Conservation (phyloP, 2,888 invertebrate genomes). For the Xanthia togata region DNA sequence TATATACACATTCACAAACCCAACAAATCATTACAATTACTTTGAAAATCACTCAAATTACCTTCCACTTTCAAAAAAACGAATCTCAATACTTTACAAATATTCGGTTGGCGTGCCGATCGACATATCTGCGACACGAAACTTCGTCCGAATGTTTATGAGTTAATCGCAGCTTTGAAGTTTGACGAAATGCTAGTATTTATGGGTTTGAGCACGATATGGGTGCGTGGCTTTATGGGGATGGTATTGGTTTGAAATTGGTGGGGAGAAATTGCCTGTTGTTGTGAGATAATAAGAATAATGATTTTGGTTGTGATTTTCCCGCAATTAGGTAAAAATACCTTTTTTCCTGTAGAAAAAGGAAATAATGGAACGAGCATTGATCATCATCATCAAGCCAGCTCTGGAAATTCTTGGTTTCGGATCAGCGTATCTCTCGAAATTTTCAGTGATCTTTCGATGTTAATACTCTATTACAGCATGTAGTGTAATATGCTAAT, state of each 20-base stretch:
- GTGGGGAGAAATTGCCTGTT: constrained; percentile 26
- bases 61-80: constrained; percentile 7
- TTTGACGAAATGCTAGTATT: constrained; percentile 86
- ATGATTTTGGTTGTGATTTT: constrained; percentile 2
- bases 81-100: constrained; percentile 62
- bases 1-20: too few relatives aligned
- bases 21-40: too few relatives aligned
- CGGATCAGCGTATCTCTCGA: background rate
- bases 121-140: constrained; percentile 65
- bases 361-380: background rate
- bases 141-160: constrained; percentile 80
- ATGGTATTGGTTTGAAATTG: constrained; percentile 40
- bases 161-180: constrained; percentile 88
- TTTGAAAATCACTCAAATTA: too few relatives aligned
- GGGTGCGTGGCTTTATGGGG: constrained; percentile 60
- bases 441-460: background rate
- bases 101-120: constrained; percentile 79
- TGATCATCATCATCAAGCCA: background rate
- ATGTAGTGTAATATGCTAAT: background rate
- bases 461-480: background rate
- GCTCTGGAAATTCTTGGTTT: background rate
- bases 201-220: constrained; percentile 83
- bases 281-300: background rate
- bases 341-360: background rate
- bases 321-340: background rate